A percentile compares a stretch with the other conserved stretches of the same genome.
Evolutionary conservation across 2,797 vertebrate genomes (phyloP).

Genomic region (Helostoma temminkii): DNA sequence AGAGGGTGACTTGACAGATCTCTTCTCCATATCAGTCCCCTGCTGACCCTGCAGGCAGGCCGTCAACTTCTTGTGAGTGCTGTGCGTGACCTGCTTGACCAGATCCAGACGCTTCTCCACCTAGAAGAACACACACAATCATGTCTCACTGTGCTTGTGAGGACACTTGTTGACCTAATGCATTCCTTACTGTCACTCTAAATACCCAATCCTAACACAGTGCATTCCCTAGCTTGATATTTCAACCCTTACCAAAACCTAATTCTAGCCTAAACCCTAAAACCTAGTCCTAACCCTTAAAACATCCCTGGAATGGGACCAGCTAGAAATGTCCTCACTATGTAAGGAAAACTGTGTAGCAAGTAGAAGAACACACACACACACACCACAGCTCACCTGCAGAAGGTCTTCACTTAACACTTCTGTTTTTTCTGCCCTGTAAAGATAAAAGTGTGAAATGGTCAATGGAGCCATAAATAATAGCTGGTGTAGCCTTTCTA

Average conservation of each 20-base stretch:
- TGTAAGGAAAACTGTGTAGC: no score
- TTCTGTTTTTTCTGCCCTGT: constrained; percentile 95
- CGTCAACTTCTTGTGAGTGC: constrained; percentile 97
- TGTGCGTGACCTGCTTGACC: constrained; percentile 97
- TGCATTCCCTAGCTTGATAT: no score
- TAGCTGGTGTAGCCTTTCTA: background rate
- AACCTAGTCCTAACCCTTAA: no score
- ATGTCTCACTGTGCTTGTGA: no score
- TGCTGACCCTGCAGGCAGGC: constrained; percentile 98
- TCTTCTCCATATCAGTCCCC: constrained; percentile 93
- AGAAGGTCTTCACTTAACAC: constrained; percentile 96
- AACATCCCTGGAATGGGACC: no score
- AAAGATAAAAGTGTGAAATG: constrained; percentile 43
- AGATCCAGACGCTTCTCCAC: constrained; percentile 98
- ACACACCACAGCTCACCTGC: constrained; percentile 85
- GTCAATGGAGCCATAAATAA: constrained; percentile 18
- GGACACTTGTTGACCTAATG: no score
- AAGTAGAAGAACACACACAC: constrained; percentile 1
- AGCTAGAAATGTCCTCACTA: no score
- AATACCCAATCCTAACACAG: no score
- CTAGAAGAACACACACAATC: constrained; percentile 74
- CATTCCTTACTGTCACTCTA: no score
- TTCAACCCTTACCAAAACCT: no score
- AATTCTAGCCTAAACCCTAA: no score
- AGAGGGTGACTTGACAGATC: constrained; percentile 89